Evolutionary conservation across 2,888 invertebrate species (phyloP).

Genomic region (Junonia oenone): DNA sequence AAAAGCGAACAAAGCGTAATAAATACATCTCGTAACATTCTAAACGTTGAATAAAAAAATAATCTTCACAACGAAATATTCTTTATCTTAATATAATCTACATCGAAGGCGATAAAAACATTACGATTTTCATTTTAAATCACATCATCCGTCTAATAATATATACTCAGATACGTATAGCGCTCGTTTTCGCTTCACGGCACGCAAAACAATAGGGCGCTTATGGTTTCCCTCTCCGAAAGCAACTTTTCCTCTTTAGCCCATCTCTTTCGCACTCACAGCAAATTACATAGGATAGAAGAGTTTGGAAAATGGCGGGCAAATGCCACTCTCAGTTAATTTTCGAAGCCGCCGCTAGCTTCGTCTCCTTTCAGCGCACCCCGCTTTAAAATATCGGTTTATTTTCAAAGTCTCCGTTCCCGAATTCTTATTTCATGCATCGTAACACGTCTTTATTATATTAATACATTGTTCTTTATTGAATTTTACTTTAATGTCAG

Average conservation of each 20-base stretch:
- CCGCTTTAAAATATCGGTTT: conserved; percentile 46
- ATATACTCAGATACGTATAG: conserved; percentile 42
- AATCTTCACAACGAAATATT: background rate
- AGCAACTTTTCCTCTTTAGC: conserved; percentile 57
- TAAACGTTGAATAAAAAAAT: too few relatives aligned
- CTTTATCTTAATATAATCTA: background rate
- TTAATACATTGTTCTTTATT: conserved; percentile 20
- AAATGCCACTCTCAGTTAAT: conserved; percentile 75
- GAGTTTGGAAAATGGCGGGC: conserved; percentile 42
- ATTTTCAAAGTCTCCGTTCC: conserved; percentile 39
- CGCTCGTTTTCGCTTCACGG: conserved; percentile 56
- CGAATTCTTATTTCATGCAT: conserved; percentile 14
- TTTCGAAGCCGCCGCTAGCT: conserved; percentile 60
- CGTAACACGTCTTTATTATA: conserved; percentile 20
- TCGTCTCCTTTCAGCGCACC: conserved; percentile 50
- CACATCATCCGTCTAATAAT: conserved; percentile 43
- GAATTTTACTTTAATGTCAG: background rate
- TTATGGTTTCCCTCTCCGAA: conserved; percentile 71
- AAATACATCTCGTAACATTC: too few relatives aligned
- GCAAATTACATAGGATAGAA: conserved; percentile 37
- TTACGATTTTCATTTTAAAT: conserved; percentile 54
- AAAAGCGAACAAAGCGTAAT: too few relatives aligned
- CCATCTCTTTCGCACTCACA: conserved; percentile 43
- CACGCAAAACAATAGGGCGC: conserved; percentile 75
- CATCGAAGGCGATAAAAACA: conserved; percentile 7